phyloP scores from a whole-genome alignment of 2,888 invertebrate genomes.

The Plagodis pulveraria region DNA sequence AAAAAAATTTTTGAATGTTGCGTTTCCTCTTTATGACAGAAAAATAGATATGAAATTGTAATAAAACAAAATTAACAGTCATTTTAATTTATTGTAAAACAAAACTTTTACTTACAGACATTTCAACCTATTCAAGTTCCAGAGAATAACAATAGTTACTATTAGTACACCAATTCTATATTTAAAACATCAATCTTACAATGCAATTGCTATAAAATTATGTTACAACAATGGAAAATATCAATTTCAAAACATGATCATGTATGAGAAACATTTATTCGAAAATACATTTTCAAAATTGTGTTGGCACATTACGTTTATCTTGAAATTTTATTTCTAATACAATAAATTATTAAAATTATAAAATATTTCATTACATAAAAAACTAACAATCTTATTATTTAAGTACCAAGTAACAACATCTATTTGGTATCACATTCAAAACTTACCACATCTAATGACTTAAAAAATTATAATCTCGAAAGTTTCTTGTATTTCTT shows the following conservation, averaged over 20 bases:
- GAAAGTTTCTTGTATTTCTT: background rate
- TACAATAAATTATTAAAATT: too few species aligned
- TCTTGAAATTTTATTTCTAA: too few species aligned
- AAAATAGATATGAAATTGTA: constrained; percentile 20
- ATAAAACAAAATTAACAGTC: constrained; percentile 67
- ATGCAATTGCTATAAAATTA: constrained; percentile 9
- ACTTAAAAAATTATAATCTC: background rate
- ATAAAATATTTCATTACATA: constrained; percentile 30
- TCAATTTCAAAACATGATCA: constrained; percentile 43
- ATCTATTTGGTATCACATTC: constrained; percentile 66
- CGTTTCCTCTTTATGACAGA: background rate
- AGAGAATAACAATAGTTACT: constrained; percentile 69
- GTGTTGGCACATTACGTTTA: constrained; percentile 53
- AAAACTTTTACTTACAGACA: constrained; percentile 70
- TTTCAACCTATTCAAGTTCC: constrained; percentile 57
- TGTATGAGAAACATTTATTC: constrained; percentile 42
- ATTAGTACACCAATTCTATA: constrained; percentile 63
- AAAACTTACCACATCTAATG: constrained; percentile 48
- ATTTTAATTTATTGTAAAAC: constrained; percentile 79
- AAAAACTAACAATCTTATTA: constrained; percentile 18
- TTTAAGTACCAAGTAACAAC: constrained; percentile 27
- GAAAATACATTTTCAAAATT: constrained; percentile 42
- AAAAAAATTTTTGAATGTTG: too few species aligned
- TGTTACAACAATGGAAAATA: constrained; percentile 17
- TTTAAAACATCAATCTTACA: constrained; percentile 49